These are phyloP conservation scores for Rhogogaster chlorosoma DNA, from an alignment of 2,888 invertebrate species.

Conservation along the genomic window DNA sequence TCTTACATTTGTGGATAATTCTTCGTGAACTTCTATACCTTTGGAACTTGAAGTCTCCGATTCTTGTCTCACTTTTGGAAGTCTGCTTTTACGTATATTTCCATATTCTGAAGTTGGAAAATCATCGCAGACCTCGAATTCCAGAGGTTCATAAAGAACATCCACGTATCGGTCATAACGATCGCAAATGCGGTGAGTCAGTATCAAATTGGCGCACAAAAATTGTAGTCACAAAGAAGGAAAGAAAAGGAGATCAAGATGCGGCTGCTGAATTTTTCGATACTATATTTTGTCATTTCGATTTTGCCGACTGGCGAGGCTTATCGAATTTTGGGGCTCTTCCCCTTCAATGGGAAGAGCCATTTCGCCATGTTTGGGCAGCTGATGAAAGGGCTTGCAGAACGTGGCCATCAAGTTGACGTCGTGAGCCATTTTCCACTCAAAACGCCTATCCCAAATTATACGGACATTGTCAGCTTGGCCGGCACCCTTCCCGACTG, in stretches of 20 bases:
- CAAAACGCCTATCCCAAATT: constrained; percentile 12
- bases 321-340: constrained; percentile 76
- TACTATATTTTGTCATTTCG: constrained; percentile 51
- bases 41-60: too few relatives aligned
- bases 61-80: too few relatives aligned
- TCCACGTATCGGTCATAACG: not conserved
- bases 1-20: too few relatives aligned
- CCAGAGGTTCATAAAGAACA: not conserved
- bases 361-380: constrained; percentile 77
- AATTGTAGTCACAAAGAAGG: not conserved
- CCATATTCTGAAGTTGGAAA: too few relatives aligned
- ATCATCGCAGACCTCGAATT: too few relatives aligned
- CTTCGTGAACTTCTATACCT: too few relatives aligned
- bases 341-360: constrained; percentile 77
- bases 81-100: too few relatives aligned
- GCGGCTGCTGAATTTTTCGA: not conserved
- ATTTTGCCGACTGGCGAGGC: constrained; percentile 60
- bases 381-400: constrained; percentile 74
- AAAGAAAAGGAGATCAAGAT: not conserved
- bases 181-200: not conserved
- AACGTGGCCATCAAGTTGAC: constrained; percentile 77
- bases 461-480: not conserved
- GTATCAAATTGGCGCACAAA: not conserved
- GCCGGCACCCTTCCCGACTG: not conserved
- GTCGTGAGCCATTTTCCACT: constrained; percentile 62